phyloP scores from a whole-genome alignment of 2,797 vertebrate species.

The Phaenicophaeus curvirostris region DNA sequence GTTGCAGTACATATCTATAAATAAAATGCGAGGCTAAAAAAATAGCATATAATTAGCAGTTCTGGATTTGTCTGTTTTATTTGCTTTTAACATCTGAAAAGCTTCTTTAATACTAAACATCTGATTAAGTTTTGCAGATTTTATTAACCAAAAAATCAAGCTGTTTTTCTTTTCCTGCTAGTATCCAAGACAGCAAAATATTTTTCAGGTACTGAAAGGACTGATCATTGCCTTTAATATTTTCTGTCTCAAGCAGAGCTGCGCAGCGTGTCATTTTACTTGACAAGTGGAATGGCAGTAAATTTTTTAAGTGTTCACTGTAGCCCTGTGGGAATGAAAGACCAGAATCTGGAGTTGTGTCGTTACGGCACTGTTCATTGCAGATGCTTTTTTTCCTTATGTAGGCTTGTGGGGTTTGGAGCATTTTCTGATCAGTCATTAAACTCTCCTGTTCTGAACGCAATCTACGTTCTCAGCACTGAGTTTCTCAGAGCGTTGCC shows the following conservation, averaged over 20 bases:
- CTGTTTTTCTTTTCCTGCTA: background rate
- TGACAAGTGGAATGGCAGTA: slow-evolving; percentile 40
- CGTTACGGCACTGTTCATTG: background rate
- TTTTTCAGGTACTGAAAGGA: slow-evolving; percentile 39
- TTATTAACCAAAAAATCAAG: background rate
- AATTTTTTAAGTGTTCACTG: slow-evolving; percentile 12
- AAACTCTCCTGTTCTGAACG: background rate
- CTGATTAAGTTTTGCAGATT: background rate
- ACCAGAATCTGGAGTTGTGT: slow-evolving; percentile 14
- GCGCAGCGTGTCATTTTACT: background rate
- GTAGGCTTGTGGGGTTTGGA: background rate
- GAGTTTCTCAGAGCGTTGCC: background rate
- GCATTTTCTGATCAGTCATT: background rate
- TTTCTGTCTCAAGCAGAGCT: slow-evolving; percentile 31
- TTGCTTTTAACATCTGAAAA: background rate
- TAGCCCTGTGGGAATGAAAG: slow-evolving; percentile 40
- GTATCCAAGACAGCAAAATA: slow-evolving; percentile 14
- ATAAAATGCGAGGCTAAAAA: background rate
- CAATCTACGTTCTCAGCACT: background rate
- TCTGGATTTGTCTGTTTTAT: background rate
- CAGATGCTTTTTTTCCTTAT: background rate
- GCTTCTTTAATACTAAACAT: background rate
- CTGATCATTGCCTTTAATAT: slow-evolving; percentile 1
- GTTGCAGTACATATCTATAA: background rate
- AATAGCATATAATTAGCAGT: rapidly evolving